A percentile compares a stretch with the other conserved stretches of the same genome.
Conservation (phyloP, 2,113 vertebrate species). For the Lates calcarifer region DNA sequence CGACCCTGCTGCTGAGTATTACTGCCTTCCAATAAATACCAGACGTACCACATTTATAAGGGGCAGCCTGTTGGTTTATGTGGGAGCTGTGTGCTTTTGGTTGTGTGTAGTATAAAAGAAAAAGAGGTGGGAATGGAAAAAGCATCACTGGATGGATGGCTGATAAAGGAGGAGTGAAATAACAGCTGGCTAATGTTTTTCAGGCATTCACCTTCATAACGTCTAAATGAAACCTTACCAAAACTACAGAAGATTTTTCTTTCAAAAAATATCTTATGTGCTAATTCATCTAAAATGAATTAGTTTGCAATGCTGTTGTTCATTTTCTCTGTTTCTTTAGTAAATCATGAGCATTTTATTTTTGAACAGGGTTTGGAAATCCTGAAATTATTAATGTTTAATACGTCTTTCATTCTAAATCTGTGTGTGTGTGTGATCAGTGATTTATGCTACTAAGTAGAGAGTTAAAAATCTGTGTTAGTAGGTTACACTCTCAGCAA, state of each 20-base stretch:
- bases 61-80: conserved; percentile 37
- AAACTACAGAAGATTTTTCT: background rate
- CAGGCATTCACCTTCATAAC: background rate
- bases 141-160: background rate
- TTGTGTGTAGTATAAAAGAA: conserved; percentile 6
- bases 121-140: conserved; percentile 6
- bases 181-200: background rate
- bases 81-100: conserved; percentile 20
- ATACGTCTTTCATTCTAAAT: background rate
- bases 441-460: conserved; percentile 50
- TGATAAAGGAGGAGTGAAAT: conserved; percentile 1
- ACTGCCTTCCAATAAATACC: conserved; percentile 31
- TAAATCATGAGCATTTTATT: too few species aligned
- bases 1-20: conserved; percentile 7
- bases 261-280: too few species aligned
- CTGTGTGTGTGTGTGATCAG: background rate
- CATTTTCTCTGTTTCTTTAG: too few species aligned
- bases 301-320: too few species aligned
- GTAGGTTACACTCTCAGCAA: conserved; percentile 78
- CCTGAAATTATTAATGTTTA: background rate
- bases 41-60: conserved; percentile 18
- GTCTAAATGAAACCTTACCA: background rate
- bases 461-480: conserved; percentile 69
- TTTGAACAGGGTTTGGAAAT: too few species aligned
- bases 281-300: too few species aligned